phyloP scores from a whole-genome alignment of 2,888 invertebrate genomes.

The Cacoxenus indagator region DNA sequence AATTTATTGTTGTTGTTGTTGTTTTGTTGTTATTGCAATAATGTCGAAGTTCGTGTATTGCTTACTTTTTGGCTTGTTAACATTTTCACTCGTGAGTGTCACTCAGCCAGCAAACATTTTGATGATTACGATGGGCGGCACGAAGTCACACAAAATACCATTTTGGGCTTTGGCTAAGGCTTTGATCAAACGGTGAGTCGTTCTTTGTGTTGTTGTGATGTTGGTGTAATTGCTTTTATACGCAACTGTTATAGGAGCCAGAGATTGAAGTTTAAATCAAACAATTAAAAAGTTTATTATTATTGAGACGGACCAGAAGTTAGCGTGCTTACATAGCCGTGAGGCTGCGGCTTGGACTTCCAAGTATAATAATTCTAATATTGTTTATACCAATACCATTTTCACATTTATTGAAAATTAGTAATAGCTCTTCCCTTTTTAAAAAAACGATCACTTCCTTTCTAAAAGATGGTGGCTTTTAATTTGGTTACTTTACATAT shows the following conservation, averaged over 20 bases:
- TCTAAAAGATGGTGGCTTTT: no score
- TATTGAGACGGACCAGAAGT: no score
- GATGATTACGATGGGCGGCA: conserved; percentile 82
- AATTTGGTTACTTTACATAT: no score
- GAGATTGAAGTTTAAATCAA: conserved; percentile 22
- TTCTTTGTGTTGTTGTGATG: conserved; percentile 13
- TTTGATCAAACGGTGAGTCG: conserved; percentile 73
- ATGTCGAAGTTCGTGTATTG: conserved; percentile 26
- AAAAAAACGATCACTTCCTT: no score
- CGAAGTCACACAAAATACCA: conserved; percentile 85
- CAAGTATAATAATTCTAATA: no score
- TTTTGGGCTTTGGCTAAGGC: conserved; percentile 82
- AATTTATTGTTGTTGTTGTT: conserved; percentile 24
- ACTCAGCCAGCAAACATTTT: conserved; percentile 41
- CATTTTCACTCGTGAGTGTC: conserved; percentile 20
- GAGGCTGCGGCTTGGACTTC: no score
- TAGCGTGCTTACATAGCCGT: no score
- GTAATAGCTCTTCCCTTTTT: no score
- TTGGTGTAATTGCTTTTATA: conserved; percentile 36
- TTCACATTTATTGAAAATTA: no score
- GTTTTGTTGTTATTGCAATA: not conserved
- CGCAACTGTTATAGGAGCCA: conserved; percentile 24
- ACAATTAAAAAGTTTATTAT: not conserved
- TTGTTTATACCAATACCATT: no score
- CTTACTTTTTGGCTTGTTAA: conserved; percentile 25